Evolutionary conservation across 1,140 invertebrate species (phyloP), one percentile per base, ranked within the genome.

Genomic region (Dreissena rostriformis): DNA sequence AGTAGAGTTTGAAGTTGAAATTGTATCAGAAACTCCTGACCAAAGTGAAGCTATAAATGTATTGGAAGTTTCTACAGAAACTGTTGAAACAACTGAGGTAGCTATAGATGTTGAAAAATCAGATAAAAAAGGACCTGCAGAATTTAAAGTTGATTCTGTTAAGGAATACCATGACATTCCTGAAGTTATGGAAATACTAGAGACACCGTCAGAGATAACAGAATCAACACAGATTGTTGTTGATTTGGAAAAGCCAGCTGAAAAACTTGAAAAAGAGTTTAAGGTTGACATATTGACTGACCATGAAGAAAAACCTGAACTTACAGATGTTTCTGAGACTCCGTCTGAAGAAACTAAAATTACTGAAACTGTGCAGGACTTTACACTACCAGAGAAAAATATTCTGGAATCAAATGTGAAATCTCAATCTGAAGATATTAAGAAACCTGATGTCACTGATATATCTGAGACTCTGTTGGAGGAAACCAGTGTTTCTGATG

Each of bases 21-120:
- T 61, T 15, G 11, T 53, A 24, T 63, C 57, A 51, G 77, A 77
- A 65, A 53, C 52, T 26, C 24, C 29, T 28, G 86, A 75, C n/a
- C 19, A 74, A 93, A 94, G 19, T 94, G 88, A 67, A 55, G 78
- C 71, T 79, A 89, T 75, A 26, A 39, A 82, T 55, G 68, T 80
- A 51, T 22, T 15, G 57, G 70, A 74, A 75, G 65, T 66, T 39
- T 52, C 63, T 24, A 28, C 66, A 24, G 84, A 87, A 82, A 71
- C 66, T 49, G 66, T 73, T 66, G 67, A 67, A 15, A 39, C 72
- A 74, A 11, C 71, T 14, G 84, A 86, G 67, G 80, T 82, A 14
- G 75, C 71, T 8, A n/a, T 63, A 77, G 85, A 86, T 49, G 51
- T 88, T 57, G 82, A 78, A 63, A n/a, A 61, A 65, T 24, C 71